Percentiles rank a stretch among this genome's conserved stretches.
These are phyloP conservation scores for Falco cherrug DNA, from an alignment of 2,797 vertebrate genomes.

Conservation along the genomic window DNA sequence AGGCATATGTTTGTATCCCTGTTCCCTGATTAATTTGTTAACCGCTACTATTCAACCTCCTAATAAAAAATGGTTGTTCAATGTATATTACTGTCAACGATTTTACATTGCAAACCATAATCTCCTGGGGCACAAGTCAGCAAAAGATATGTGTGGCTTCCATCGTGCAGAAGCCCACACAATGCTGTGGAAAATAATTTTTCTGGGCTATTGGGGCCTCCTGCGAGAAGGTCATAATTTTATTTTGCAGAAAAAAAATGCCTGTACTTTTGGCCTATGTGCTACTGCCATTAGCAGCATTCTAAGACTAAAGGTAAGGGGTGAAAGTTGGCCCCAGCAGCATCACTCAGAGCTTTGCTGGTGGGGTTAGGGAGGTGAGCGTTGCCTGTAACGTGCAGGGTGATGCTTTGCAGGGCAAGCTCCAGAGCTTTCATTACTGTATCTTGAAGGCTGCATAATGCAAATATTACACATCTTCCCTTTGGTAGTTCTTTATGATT, in stretches of 20 bases:
- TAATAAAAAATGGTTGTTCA: conserved; percentile 50
- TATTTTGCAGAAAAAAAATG: background rate
- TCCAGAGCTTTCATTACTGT: background rate
- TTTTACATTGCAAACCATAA: conserved; percentile 50
- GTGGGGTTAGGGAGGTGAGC: rapidly evolving
- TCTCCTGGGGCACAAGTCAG: conserved; percentile 24
- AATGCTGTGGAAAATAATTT: background rate
- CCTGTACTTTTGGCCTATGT: background rate
- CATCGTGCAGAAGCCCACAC: background rate
- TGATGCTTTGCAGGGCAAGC: background rate
- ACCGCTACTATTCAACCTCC: background rate
- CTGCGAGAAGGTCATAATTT: background rate
- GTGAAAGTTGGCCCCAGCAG: background rate
- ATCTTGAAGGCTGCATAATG: background rate
- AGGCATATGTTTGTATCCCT: background rate
- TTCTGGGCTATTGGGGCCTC: background rate
- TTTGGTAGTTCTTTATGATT: background rate
- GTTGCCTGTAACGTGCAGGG: background rate
- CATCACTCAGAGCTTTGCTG: background rate
- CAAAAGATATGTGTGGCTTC: conserved; percentile 27
- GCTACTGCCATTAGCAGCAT: background rate
- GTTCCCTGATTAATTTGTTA: conserved; percentile 41
- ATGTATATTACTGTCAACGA: conserved; percentile 20
- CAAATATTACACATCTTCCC: background rate
- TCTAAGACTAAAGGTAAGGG: background rate